Percentiles rank a stretch among this genome's conserved stretches.
These are phyloP conservation scores for Stenurella melanura DNA, from an alignment of 2,888 invertebrate species.

Conservation along the genomic window DNA sequence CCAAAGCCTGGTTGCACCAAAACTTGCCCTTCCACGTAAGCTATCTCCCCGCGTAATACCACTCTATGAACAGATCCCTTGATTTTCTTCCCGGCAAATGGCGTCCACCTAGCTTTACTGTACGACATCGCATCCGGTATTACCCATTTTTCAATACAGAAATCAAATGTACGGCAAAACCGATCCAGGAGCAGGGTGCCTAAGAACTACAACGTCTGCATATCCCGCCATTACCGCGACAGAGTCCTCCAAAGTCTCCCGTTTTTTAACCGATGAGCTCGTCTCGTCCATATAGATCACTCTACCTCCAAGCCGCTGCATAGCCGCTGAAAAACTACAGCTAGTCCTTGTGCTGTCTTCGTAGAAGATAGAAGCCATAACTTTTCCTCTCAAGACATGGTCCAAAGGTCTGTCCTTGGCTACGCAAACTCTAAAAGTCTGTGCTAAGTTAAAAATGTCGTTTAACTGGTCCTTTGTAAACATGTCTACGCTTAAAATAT, in stretches of 20 bases:
- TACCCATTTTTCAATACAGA: constrained; percentile 94
- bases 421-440: constrained; percentile 87
- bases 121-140: constrained; percentile 88
- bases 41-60: constrained; percentile 95
- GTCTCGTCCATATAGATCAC: constrained; percentile 93
- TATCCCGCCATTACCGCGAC: constrained; percentile 93
- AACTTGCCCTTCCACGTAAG: constrained; percentile 95
- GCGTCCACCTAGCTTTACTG: constrained; percentile 97
- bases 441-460: constrained; percentile 95
- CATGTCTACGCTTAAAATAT: constrained; percentile 89
- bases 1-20: constrained; percentile 92
- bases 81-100: constrained; percentile 86
- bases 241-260: constrained; percentile 94
- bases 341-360: constrained; percentile 98
- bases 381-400: constrained; percentile 90
- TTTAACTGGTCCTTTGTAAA: constrained; percentile 93
- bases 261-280: constrained; percentile 96
- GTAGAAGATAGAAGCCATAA: constrained; percentile 97
- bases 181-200: constrained; percentile 96
- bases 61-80: constrained; percentile 94
- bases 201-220: constrained; percentile 93
- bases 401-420: constrained; percentile 89
- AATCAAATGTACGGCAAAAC: too few species aligned
- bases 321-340: constrained; percentile 97
- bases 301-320: constrained; percentile 95